phyloP scores from a whole-genome alignment of 2,888 invertebrate species.

The Poecilobothrus nobilitatus region DNA sequence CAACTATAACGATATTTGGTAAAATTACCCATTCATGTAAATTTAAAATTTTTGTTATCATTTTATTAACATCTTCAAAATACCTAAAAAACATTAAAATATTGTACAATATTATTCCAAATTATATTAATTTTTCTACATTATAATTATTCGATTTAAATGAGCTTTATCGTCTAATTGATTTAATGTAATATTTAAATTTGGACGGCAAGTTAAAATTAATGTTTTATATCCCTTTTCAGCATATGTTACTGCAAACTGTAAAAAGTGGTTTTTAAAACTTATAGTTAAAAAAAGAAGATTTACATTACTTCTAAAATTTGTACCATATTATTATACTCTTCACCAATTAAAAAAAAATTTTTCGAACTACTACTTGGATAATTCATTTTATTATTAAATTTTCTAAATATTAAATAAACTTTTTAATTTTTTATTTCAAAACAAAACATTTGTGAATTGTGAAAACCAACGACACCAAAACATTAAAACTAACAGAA shows the following conservation, averaged over 20 bases:
- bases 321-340: conserved; percentile 18
- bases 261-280: neutral
- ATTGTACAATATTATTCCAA: neutral
- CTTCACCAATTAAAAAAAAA: conserved; percentile 16
- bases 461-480: too few relatives aligned
- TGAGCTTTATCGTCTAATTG: conserved; percentile 10
- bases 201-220: conserved; percentile 7
- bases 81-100: conserved; percentile 18
- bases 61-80: conserved; percentile 17
- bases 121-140: conserved; percentile 10
- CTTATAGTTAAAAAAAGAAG: neutral
- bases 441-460: too few relatives aligned
- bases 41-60: conserved; percentile 21
- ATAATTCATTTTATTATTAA: conserved; percentile 16
- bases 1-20: conserved; percentile 20
- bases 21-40: conserved; percentile 22
- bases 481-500: too few relatives aligned
- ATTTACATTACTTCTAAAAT: conserved; percentile 20
- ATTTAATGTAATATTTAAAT: conserved; percentile 9
- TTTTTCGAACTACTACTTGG: conserved; percentile 7
- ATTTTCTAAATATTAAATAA: too few relatives aligned
- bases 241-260: conserved; percentile 18
- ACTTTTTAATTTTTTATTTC: too few relatives aligned
- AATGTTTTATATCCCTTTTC: conserved; percentile 8
- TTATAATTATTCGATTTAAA: conserved; percentile 15